phyloP scores from a whole-genome alignment of 2,797 vertebrate species.

The Pangasius macronema region DNA sequence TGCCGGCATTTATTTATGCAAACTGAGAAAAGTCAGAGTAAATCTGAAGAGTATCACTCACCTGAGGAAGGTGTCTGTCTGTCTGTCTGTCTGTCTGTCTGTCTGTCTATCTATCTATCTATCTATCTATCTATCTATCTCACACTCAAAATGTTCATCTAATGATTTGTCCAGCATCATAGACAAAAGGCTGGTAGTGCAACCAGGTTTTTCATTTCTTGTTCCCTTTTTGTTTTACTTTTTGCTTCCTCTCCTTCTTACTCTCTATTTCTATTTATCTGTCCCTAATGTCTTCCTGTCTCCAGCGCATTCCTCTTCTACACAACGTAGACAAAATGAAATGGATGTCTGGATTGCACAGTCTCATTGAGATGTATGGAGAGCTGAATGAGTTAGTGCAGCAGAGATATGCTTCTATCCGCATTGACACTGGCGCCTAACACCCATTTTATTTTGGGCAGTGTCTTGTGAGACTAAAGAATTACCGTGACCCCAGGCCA shows the following conservation, averaged over 20 bases:
- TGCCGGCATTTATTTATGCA: conserved; percentile 47
- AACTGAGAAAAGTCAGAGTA: conserved; percentile 47
- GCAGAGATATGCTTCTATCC: conserved; percentile 28
- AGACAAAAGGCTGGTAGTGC: background rate
- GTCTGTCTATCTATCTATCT: background rate
- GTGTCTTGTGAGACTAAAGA: conserved; percentile 33
- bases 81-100: background rate
- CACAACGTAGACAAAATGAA: conserved; percentile 21
- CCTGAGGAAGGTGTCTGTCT: background rate
- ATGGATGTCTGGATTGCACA: conserved; percentile 17
- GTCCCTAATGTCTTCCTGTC: background rate
- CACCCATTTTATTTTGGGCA: conserved; percentile 23
- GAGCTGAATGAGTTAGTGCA: conserved; percentile 26
- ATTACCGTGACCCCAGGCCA: conserved; percentile 33
- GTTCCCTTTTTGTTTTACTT: background rate
- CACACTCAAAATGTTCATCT: background rate
- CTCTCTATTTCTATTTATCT: background rate
- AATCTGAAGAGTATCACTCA: conserved; percentile 10
- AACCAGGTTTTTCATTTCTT: background rate
- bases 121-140: background rate
- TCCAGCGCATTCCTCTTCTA: background rate
- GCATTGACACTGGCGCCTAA: conserved; percentile 13
- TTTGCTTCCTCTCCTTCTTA: background rate
- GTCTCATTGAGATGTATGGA: conserved; percentile 33
- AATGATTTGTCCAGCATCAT: background rate